These are phyloP conservation scores for Lucilia cuprina DNA, from an alignment of 1,140 invertebrate genomes.

Conservation along the genomic window DNA sequence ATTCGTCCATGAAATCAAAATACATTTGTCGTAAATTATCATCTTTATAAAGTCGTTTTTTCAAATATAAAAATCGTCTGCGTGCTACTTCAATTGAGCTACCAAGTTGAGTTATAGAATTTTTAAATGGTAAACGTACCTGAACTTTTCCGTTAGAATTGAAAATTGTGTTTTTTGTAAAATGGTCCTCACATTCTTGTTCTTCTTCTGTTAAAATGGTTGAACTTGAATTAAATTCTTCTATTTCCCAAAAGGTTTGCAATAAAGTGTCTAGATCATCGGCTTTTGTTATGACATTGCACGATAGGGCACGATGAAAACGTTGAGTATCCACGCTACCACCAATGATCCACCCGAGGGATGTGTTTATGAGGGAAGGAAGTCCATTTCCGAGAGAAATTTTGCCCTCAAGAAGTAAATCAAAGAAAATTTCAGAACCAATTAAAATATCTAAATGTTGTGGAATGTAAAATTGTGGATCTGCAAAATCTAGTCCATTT, in stretches of 20 bases:
- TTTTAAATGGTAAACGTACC: too few relatives aligned
- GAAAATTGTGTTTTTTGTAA: too few relatives aligned
- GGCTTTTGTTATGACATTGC: background rate
- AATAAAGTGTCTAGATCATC: background rate
- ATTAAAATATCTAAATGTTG: background rate
- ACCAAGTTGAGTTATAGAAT: too few relatives aligned
- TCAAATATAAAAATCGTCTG: background rate
- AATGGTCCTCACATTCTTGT: too few relatives aligned
- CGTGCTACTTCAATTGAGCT: too few relatives aligned
- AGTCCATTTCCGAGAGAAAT: background rate
- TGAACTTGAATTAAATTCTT: background rate
- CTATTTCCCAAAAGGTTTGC: background rate
- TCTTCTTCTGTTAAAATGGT: background rate
- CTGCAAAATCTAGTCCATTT: background rate
- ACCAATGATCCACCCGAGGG: background rate
- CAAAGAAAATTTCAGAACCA: background rate
- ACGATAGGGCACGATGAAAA: background rate
- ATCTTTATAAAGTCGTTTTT: background rate
- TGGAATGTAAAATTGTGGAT: background rate
- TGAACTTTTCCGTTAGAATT: too few relatives aligned
- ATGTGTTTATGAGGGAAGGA: background rate
- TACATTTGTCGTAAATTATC: background rate
- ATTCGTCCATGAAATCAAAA: slow-evolving; percentile 19
- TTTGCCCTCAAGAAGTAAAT: background rate
- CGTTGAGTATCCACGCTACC: background rate